Conservation (phyloP, 1,140 invertebrate species). For the Nephotettix cincticeps region DNA sequence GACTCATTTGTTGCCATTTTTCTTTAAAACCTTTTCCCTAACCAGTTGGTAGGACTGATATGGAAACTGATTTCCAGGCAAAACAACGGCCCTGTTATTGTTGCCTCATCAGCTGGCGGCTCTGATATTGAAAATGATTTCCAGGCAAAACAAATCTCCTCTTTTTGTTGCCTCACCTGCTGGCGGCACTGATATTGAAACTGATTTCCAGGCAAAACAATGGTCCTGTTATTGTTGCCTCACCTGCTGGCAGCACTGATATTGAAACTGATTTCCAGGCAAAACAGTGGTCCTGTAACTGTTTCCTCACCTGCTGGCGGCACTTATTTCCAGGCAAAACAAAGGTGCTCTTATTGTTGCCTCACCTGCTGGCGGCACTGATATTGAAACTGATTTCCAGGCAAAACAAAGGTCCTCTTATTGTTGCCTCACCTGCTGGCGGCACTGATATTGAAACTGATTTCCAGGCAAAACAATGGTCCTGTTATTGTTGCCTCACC, state of each 20-base stretch:
- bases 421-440: constrained; percentile 90
- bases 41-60: constrained; percentile 92
- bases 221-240: too few relatives aligned
- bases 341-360: constrained; percentile 91
- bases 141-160: constrained; percentile 72
- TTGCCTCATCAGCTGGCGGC: constrained; percentile 93
- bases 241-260: too few relatives aligned
- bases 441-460: constrained; percentile 76
- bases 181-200: constrained; percentile 96
- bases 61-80: constrained; percentile 42
- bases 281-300: constrained; percentile 82
- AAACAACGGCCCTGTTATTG: constrained; percentile 85
- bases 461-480: constrained; percentile 64
- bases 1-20: constrained; percentile 79
- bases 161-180: constrained; percentile 90
- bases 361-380: constrained; percentile 91
- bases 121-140: constrained; percentile 93
- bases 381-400: constrained; percentile 84
- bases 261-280: constrained; percentile 41
- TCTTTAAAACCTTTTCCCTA: constrained; percentile 93
- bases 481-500: constrained; percentile 92
- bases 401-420: constrained; percentile 78
- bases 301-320: constrained; percentile 93
- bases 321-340: too few relatives aligned
- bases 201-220: too few relatives aligned